These are phyloP conservation scores for Branchellion lobata DNA, from an alignment of 2,888 invertebrate species.

Conservation along the genomic window DNA sequence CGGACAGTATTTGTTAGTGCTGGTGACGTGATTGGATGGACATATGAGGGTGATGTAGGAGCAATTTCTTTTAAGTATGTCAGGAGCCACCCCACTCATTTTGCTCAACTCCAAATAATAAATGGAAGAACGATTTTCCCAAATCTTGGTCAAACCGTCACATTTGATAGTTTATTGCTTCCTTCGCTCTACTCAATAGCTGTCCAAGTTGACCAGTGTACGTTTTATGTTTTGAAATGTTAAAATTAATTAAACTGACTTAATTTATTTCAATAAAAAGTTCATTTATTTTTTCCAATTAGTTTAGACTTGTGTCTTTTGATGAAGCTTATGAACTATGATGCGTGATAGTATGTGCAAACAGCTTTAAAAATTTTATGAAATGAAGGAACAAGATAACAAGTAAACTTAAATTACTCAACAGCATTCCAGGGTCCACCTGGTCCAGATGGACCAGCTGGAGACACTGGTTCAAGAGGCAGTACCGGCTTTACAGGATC, in stretches of 20 bases:
- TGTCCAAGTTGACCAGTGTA: conserved; percentile 47
- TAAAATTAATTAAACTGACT: neutral
- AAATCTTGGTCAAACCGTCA: conserved; percentile 21
- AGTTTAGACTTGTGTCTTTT: neutral
- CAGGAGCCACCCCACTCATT: conserved; percentile 48
- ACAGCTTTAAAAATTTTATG: no score
- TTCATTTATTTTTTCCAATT: neutral
- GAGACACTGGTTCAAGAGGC: conserved; percentile 11
- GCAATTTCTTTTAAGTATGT: conserved; percentile 49
- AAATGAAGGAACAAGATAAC: no score
- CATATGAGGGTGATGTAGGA: conserved; percentile 46
- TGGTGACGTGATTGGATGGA: conserved; percentile 50
- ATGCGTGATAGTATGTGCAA: no score
- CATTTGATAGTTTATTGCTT: conserved; percentile 43
- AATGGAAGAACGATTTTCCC: conserved; percentile 29
- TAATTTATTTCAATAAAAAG: conserved; percentile 6
- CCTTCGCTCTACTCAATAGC: conserved; percentile 47
- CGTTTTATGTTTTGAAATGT: conserved; percentile 20
- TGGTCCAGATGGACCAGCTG: conserved; percentile 7
- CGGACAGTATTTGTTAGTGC: conserved; percentile 23
- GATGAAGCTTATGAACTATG: no score
- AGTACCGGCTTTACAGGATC: neutral
- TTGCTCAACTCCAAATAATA: conserved; percentile 33
- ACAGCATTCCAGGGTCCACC: conserved; percentile 34
- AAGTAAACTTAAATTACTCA: no score